Evolutionary conservation across 2,888 invertebrate genomes (phyloP).

Genomic region (Drosophila affinis): DNA sequence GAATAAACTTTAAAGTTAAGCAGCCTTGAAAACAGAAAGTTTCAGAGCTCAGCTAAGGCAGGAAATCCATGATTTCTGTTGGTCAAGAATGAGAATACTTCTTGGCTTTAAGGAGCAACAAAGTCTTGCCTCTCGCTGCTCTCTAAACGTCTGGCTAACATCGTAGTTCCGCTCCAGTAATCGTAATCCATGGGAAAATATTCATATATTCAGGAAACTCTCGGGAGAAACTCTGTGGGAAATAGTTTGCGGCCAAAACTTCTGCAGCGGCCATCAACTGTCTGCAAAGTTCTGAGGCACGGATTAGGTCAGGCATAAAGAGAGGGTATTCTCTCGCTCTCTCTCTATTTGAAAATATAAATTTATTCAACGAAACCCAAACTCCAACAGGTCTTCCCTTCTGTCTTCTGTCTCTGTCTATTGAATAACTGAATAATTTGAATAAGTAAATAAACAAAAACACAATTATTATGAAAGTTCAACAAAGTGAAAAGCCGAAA

Average conservation of each 20-base stretch:
- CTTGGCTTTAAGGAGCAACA: not conserved
- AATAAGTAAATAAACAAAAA: slow-evolving; percentile 8
- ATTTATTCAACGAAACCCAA: slow-evolving; percentile 24
- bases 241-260: slow-evolving; percentile 21
- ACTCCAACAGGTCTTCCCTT: slow-evolving; percentile 33
- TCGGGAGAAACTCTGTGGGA: slow-evolving; percentile 7
- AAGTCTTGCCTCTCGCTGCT: not conserved
- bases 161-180: not conserved
- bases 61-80: too few relatives aligned
- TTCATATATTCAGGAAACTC: slow-evolving; percentile 5
- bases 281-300: slow-evolving; percentile 10
- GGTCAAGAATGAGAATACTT: too few relatives aligned
- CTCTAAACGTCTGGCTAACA: not conserved
- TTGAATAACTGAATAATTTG: slow-evolving; percentile 17
- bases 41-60: too few relatives aligned
- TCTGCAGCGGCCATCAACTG: slow-evolving; percentile 13
- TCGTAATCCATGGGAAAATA: not conserved
- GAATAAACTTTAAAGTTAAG: too few relatives aligned
- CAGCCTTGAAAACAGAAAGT: too few relatives aligned
- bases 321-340: not conserved
- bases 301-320: not conserved
- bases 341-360: not conserved
- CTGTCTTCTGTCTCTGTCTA: not conserved
- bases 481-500: slow-evolving; percentile 47
- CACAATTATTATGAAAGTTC: slow-evolving; percentile 63